Conservation (phyloP, 2,113 vertebrate species). For the Channa maculata region DNA sequence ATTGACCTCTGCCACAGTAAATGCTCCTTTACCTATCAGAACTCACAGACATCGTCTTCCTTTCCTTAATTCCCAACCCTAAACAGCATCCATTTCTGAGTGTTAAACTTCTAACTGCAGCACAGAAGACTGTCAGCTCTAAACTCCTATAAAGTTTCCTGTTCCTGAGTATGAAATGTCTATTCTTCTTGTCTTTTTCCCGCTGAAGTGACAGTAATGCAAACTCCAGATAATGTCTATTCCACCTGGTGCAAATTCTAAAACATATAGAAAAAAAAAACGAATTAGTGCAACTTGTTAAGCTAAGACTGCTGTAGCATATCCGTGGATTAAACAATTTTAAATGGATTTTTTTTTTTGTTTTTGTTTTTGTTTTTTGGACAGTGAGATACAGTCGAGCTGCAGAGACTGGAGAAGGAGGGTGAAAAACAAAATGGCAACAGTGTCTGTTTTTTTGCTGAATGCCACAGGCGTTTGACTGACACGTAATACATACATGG, state of each 20-base stretch:
- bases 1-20: not conserved
- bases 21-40: constrained; percentile 20
- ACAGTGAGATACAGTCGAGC: not conserved
- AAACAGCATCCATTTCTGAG: constrained; percentile 3
- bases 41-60: constrained; percentile 5
- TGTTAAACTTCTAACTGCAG: constrained; percentile 40
- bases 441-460: constrained; percentile 32
- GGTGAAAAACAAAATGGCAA: constrained; percentile 25
- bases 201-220: constrained; percentile 20
- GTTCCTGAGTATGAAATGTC: constrained; percentile 52
- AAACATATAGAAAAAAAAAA: constrained; percentile 44
- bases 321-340: not conserved
- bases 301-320: constrained; percentile 10
- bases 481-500: constrained; percentile 39
- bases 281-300: constrained; percentile 41
- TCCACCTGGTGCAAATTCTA: constrained; percentile 63
- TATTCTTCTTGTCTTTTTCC: constrained; percentile 34
- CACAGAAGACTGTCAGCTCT: constrained; percentile 40
- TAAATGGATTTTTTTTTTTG: constrained; percentile 10
- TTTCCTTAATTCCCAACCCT: constrained; percentile 7
- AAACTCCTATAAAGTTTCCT: constrained; percentile 59
- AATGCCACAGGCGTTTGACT: constrained; percentile 45
- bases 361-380: not conserved
- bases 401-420: constrained; percentile 23
- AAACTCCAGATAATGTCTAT: constrained; percentile 59